phyloP scores from a whole-genome alignment of 2,113 vertebrate genomes.

The Vicugna pacos region DNA sequence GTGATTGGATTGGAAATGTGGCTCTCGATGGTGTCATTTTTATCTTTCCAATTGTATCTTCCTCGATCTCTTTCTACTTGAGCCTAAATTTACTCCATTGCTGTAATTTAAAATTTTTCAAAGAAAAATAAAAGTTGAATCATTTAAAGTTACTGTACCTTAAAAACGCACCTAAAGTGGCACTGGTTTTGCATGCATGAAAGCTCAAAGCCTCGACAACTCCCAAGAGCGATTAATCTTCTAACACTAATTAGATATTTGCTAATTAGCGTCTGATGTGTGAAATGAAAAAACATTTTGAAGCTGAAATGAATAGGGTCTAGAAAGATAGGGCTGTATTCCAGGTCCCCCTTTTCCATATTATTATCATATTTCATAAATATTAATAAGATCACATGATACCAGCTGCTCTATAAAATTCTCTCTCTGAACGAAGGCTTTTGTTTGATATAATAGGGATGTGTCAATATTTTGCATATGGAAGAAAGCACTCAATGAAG shows the following conservation, averaged over 20 bases:
- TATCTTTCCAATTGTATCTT: slow-evolving; percentile 47
- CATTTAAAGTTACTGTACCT: slow-evolving; percentile 91
- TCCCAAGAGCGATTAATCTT: slow-evolving; percentile 96
- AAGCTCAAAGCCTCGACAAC: slow-evolving; percentile 91
- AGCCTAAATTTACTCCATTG: slow-evolving; percentile 75
- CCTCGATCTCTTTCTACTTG: slow-evolving; percentile 61
- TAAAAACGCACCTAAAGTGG: slow-evolving; percentile 90
- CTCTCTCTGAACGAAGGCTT: slow-evolving; percentile 87
- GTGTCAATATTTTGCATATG: slow-evolving; percentile 92
- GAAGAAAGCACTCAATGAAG: slow-evolving; percentile 87
- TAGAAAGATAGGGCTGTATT: slow-evolving; percentile 90
- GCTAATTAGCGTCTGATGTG: slow-evolving; percentile 97
- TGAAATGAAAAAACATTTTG: slow-evolving; percentile 95
- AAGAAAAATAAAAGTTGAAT: slow-evolving; percentile 87
- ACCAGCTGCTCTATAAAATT: slow-evolving; percentile 87
- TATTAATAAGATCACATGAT: slow-evolving; percentile 93
- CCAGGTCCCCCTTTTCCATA: slow-evolving; percentile 88
- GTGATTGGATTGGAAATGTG: background rate
- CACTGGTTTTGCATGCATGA: slow-evolving; percentile 89
- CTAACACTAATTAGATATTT: slow-evolving; percentile 98
- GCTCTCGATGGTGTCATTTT: background rate
- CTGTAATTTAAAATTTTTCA: slow-evolving; percentile 80
- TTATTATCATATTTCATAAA: slow-evolving; percentile 93
- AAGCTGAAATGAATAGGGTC: slow-evolving; percentile 91
- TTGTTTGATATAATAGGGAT: slow-evolving; percentile 89